phyloP scores from a whole-genome alignment of 2,888 invertebrate species.

The Lepetodrilus schrolli region DNA sequence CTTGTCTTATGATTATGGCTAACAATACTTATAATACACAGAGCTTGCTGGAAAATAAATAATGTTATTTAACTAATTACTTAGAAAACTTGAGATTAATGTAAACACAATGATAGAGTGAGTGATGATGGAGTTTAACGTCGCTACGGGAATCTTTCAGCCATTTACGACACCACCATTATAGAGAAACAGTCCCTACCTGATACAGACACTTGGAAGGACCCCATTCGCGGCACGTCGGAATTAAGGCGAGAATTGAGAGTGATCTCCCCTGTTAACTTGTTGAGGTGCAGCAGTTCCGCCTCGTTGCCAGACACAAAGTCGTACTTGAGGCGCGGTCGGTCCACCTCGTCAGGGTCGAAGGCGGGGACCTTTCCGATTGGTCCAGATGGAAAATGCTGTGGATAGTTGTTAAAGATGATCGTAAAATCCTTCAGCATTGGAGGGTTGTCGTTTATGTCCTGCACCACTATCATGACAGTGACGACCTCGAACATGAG shows the following conservation, averaged over 20 bases:
- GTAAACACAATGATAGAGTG: neutral
- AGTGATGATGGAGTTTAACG: no score
- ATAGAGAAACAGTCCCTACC: constrained; percentile 76
- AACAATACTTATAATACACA: no score
- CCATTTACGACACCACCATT: neutral
- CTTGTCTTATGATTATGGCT: no score
- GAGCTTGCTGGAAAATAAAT: no score
- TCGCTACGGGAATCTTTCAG: neutral
- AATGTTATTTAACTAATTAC: no score
- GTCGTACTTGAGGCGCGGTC: constrained; percentile 82
- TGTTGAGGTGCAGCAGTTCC: constrained; percentile 88
- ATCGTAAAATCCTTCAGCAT: constrained; percentile 91
- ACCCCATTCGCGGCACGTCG: constrained; percentile 93
- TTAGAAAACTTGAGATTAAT: neutral
- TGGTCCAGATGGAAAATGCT: constrained; percentile 92
- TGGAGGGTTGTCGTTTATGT: constrained; percentile 95
- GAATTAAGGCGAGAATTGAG: constrained; percentile 94
- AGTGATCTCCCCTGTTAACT: constrained; percentile 83
- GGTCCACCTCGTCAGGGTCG: constrained; percentile 94
- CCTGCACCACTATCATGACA: constrained; percentile 91
- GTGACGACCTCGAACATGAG: constrained; percentile 91
- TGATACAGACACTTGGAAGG: constrained; percentile 93
- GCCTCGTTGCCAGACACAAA: constrained; percentile 95
- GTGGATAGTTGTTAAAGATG: constrained; percentile 95
- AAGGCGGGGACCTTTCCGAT: constrained; percentile 93